Conservation (phyloP, 2,113 vertebrate species). For the Rhinopithecus roxellana region DNA sequence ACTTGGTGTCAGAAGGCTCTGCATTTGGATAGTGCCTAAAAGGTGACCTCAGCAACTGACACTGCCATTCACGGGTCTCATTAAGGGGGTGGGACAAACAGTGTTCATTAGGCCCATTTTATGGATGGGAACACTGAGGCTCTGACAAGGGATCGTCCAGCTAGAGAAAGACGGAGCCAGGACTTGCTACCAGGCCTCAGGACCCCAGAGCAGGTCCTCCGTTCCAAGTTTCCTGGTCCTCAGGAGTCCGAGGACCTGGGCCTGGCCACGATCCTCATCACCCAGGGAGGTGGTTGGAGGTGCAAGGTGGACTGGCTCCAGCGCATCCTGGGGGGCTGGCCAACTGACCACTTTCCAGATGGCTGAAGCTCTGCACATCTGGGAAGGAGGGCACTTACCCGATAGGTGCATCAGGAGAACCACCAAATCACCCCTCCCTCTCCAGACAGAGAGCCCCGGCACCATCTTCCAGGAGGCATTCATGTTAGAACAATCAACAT, state of each 20-base stretch:
- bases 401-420: not conserved
- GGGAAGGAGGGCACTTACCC: not conserved
- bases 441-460: fast-evolving
- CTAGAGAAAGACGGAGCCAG: too few relatives aligned
- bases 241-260: not conserved
- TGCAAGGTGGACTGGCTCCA: fast-evolving
- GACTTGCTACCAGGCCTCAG: too few relatives aligned
- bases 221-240: not conserved
- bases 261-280: fast-evolving
- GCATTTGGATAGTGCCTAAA: fast-evolving
- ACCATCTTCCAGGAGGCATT: fast-evolving
- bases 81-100: fast-evolving
- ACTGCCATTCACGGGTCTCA: not conserved
- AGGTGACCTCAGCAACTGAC: fast-evolving
- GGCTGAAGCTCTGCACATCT: not conserved
- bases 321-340: not conserved
- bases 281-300: fast-evolving
- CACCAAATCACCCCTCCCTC: fast-evolving
- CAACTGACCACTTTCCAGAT: fast-evolving
- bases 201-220: not conserved
- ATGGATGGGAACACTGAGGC: not conserved
- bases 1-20: fast-evolving
- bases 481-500: fast-evolving
- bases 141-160: fast-evolving
- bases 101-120: not conserved